Percentiles rank a stretch among this genome's conserved stretches.
Conservation (phyloP, 2,888 invertebrate species). For the Schizaphis graminum region DNA sequence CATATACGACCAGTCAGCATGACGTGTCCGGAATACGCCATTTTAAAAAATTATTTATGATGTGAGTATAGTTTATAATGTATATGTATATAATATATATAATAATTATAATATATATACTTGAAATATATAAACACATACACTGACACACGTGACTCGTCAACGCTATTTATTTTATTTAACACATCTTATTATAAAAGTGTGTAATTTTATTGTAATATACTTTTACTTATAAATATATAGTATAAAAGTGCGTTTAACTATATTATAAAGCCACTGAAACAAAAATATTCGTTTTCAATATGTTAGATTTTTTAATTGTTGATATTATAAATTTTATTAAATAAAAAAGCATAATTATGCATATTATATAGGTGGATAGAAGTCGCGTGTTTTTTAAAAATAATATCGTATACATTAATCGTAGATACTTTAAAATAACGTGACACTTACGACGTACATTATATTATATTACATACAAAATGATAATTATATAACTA, state of each 20-base stretch:
- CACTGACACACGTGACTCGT: not conserved
- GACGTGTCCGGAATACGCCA: slow-evolving; percentile 41
- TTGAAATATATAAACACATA: not conserved
- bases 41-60: slow-evolving; percentile 42
- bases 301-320: not conserved
- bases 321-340: not conserved
- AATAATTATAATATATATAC: not conserved
- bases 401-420: not conserved
- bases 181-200: not conserved
- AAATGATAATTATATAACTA: not conserved
- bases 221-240: not conserved
- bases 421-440: not conserved
- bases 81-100: too few species aligned
- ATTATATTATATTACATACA: not conserved
- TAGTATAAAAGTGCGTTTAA: not conserved
- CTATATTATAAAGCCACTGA: not conserved
- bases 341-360: not conserved
- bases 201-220: not conserved
- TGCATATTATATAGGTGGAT: not conserved
- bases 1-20: slow-evolving; percentile 19
- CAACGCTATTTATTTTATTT: not conserved
- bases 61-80: not conserved
- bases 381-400: not conserved
- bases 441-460: not conserved
- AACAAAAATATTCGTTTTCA: not conserved